A percentile compares a stretch with the other conserved stretches of the same genome.
Evolutionary conservation across 2,113 vertebrate genomes (phyloP).

Genomic region (Melanerpes formicivorus): DNA sequence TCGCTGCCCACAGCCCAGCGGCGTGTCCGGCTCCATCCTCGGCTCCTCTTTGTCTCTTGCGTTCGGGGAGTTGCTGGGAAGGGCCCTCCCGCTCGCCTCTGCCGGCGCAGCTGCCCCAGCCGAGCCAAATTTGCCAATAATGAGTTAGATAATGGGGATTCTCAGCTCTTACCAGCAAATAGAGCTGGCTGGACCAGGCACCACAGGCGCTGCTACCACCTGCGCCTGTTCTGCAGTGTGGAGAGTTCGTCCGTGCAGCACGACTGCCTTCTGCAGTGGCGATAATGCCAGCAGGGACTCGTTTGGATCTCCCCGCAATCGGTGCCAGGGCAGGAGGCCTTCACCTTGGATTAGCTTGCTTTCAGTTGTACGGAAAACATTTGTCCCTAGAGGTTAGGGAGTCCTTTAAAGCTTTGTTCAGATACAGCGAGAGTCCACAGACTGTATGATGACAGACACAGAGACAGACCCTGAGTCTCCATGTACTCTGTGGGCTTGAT

Average conservation of each 20-base stretch:
- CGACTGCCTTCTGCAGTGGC: fast-evolving
- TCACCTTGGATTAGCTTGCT: neutral
- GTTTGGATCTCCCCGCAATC: neutral
- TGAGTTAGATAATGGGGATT: fast-evolving
- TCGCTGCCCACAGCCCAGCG: fast-evolving
- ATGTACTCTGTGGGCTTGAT: neutral
- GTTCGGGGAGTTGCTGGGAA: fast-evolving
- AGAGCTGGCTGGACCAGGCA: no score
- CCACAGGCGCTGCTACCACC: fast-evolving
- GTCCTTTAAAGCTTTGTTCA: no score
- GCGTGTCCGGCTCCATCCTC: fast-evolving
- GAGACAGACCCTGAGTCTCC: neutral
- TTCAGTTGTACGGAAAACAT: no score
- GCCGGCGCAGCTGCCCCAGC: neutral
- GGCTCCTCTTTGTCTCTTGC: fast-evolving
- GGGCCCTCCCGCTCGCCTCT: neutral
- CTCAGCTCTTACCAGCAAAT: neutral
- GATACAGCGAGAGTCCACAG: no score
- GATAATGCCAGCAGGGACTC: fast-evolving
- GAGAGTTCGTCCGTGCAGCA: fast-evolving
- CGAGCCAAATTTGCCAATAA: neutral
- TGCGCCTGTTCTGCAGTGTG: fast-evolving
- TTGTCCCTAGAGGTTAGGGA: no score
- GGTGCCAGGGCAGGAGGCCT: neutral
- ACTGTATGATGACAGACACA: neutral